These are phyloP conservation scores for Laterallus jamaicensis DNA, from an alignment of 2,113 vertebrate genomes.

Conservation along the genomic window DNA sequence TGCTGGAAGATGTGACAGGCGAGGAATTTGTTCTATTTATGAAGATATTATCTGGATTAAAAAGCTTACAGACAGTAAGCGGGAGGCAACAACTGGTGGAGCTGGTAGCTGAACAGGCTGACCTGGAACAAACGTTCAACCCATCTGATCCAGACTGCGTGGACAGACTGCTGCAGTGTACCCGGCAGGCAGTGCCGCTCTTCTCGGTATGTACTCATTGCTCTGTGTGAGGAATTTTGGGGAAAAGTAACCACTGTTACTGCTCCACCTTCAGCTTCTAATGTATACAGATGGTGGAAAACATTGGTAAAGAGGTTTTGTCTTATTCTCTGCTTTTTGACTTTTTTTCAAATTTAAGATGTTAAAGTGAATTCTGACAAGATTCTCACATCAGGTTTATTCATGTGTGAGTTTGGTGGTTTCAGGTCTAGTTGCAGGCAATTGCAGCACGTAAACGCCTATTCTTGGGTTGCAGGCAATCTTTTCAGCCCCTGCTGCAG, in stretches of 20 bases:
- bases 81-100: conserved; percentile 95
- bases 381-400: background rate
- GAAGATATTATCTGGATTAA: conserved; percentile 90
- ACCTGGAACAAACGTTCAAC: conserved; percentile 92
- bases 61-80: conserved; percentile 91
- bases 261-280: background rate
- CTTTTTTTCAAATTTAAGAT: background rate
- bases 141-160: conserved; percentile 90
- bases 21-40: conserved; percentile 98
- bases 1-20: conserved; percentile 96
- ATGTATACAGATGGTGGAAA: background rate
- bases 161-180: conserved; percentile 96
- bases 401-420: background rate
- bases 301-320: background rate
- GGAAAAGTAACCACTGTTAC: background rate
- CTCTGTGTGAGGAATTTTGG: background rate
- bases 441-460: background rate
- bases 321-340: background rate
- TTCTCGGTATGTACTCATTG: conserved; percentile 85
- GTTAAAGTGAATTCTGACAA: background rate
- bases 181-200: conserved; percentile 93
- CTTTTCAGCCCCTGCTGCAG: background rate
- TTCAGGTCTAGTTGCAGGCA: background rate
- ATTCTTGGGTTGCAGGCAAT: background rate
- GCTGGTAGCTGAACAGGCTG: conserved; percentile 94